These are phyloP conservation scores for Dione juno DNA, from an alignment of 2,888 invertebrate genomes.

Conservation along the genomic window DNA sequence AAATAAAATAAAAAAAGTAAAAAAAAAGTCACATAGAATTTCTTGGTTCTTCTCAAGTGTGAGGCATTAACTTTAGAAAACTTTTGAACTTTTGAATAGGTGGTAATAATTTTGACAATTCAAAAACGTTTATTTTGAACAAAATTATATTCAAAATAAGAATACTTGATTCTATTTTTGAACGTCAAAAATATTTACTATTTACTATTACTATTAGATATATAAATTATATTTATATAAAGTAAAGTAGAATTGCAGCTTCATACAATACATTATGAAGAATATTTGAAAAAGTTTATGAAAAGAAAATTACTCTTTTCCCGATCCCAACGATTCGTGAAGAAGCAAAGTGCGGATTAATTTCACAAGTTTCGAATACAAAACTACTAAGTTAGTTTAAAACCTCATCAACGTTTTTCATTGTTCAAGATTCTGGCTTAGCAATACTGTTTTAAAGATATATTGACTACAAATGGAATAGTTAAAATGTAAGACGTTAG, in stretches of 20 bases:
- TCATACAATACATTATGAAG: slow-evolving; percentile 7
- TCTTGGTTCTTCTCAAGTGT: too few species aligned
- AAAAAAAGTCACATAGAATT: too few species aligned
- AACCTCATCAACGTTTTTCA: slow-evolving; percentile 29
- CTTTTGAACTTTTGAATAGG: too few species aligned
- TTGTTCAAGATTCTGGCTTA: slow-evolving; percentile 23
- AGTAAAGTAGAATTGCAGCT: slow-evolving; percentile 6
- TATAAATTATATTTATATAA: background rate
- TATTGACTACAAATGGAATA: background rate
- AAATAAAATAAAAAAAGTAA: too few species aligned
- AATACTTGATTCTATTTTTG: too few species aligned
- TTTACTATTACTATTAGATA: too few species aligned
- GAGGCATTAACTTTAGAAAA: too few species aligned
- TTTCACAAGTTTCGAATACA: slow-evolving; percentile 28
- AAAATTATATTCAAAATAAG: too few species aligned
- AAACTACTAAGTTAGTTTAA: slow-evolving; percentile 29
- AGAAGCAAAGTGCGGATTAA: slow-evolving; percentile 28
- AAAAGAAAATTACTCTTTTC: slow-evolving; percentile 24
- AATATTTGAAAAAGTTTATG: slow-evolving; percentile 18
- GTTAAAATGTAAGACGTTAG: background rate
- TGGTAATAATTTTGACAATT: too few species aligned
- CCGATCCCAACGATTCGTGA: slow-evolving; percentile 27
- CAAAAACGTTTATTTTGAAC: too few species aligned
- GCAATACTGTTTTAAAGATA: slow-evolving; percentile 23
- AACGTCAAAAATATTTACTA: too few species aligned